A percentile compares a stretch with the other conserved stretches of the same genome.
phyloP scores from a whole-genome alignment of 2,888 invertebrate species.

The Girardia tigrina region DNA sequence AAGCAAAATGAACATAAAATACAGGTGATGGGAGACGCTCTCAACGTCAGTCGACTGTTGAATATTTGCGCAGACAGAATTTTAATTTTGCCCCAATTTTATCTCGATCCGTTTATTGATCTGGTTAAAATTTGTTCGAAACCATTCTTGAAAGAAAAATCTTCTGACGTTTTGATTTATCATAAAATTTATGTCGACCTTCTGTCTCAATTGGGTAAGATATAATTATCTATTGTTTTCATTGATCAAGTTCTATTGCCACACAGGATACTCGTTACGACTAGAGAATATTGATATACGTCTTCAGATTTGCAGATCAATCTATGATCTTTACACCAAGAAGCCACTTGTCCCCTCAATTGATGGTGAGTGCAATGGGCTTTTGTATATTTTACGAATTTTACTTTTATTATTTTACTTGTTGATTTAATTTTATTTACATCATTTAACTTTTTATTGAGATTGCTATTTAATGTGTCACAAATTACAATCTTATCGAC shows the following conservation, averaged over 20 bases:
- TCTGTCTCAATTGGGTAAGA: background rate
- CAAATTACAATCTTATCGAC: no score
- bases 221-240: no score
- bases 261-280: background rate
- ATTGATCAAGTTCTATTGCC: no score
- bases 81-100: background rate
- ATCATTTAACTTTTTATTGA: no score
- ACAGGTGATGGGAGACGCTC: background rate
- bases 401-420: no score
- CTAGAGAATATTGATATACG: background rate
- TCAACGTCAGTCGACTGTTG: background rate
- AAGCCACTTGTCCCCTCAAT: no score
- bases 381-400: no score
- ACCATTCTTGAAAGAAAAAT: conserved; percentile 1
- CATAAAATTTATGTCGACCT: background rate
- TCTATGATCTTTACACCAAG: background rate
- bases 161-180: background rate
- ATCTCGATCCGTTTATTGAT: background rate
- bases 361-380: no score
- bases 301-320: background rate
- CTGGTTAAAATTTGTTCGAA: background rate
- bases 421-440: no score
- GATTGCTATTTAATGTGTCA: no score
- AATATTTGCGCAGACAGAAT: background rate
- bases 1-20: background rate